Evolutionary conservation across 2,888 invertebrate genomes (phyloP), one percentile per base, ranked within the genome.

Genomic region (Lasioglossum pauxillum): DNA sequence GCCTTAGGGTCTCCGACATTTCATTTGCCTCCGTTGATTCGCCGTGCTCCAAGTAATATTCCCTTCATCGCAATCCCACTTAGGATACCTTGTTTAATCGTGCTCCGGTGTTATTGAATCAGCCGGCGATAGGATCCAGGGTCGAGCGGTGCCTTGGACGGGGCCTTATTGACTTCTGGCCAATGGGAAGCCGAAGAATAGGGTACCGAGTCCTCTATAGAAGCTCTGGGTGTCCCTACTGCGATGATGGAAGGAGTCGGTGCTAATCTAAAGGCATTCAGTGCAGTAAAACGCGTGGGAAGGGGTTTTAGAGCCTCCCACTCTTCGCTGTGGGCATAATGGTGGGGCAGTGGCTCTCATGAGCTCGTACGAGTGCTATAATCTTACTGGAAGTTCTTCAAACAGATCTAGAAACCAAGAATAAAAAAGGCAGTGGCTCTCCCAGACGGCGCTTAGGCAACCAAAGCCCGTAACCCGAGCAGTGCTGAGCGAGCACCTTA

Each of bases 401-500:
- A 31, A 27, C 14, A 16, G 31, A 27, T 31, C 31, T 16, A 1
- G 31, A 14, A 7, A 31, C 14, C 27, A 64, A 31, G 31, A 64
- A 31, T 7, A 31, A 64, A 64, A 64, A 64, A 64, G 27, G 7
- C 60, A 64, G 27, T 64, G 60, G 60, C 60, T 64, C 60, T 64
- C 27, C 16, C 27, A 64, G 27, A 64, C 60, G 60, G 60, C 60
- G 60, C 60, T 64, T 27, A 31, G 60, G 60, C 31, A 27, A 64
- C 31, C 60, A 7, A 27, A 64, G 60, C 27, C 31, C 60, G 60
- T 64, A 64, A 64, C 60, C 60, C 60, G 60, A 64, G 60, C 60
- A 64, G 60, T 31, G 60, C 60, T 64, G 60, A 64, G 60, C 60
- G 31, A 64, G 60, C 60, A 64, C 60, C 60, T 64, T 64, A 64